Evolutionary conservation across 2,113 vertebrate genomes (phyloP).

Genomic region (Melanerpes formicivorus): DNA sequence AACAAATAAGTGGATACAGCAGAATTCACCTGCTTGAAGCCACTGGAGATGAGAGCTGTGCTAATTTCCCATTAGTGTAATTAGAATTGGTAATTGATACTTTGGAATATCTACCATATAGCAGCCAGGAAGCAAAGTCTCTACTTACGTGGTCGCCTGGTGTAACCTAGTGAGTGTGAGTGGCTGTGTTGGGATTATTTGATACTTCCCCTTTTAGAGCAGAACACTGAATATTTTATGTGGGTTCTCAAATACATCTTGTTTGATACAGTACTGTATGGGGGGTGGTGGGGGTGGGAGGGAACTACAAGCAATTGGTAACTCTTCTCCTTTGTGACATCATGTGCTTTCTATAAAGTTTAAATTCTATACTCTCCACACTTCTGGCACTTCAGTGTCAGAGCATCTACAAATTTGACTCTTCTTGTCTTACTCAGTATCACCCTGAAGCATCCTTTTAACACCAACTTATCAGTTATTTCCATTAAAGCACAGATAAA

Average conservation of each 20-base stretch:
- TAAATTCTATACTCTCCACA: not conserved
- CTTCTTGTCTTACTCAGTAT: not conserved
- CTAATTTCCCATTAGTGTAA: slow-evolving; percentile 68
- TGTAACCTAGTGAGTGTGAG: not conserved
- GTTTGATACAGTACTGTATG: not conserved
- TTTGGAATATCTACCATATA: slow-evolving; percentile 27
- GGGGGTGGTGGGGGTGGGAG: not conserved
- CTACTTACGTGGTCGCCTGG: slow-evolving; percentile 22
- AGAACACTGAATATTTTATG: not conserved
- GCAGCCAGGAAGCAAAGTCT: slow-evolving; percentile 53
- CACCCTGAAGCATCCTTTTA: not conserved
- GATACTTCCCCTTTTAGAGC: not conserved
- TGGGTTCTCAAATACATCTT: not conserved
- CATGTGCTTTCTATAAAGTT: not conserved
- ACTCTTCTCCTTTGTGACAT: not conserved
- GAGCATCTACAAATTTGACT: not conserved
- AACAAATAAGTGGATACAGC: not conserved
- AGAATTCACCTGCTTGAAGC: not conserved
- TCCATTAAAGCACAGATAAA: not conserved
- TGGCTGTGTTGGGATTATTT: slow-evolving; percentile 6
- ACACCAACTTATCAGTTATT: not conserved
- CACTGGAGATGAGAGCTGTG: slow-evolving; percentile 21
- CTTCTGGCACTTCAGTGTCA: not conserved
- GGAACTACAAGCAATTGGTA: not conserved
- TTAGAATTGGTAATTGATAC: slow-evolving; percentile 77